Percentiles rank a stretch among this genome's conserved stretches.
Conservation (phyloP, 2,797 vertebrate species). For the Betta splendens region DNA sequence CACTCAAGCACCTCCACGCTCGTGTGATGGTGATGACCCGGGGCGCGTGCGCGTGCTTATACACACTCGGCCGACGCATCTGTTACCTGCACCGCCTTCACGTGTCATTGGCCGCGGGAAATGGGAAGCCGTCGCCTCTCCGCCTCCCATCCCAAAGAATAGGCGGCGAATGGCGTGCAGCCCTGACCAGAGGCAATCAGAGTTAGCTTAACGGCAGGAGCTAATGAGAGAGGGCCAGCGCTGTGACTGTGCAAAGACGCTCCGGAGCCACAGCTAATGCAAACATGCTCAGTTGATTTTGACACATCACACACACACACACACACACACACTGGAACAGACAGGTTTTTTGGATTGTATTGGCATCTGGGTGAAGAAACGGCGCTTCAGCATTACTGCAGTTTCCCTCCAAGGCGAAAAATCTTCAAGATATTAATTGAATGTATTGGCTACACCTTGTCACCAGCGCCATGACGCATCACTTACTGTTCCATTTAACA, state of each 20-base stretch:
- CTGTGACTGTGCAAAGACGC: constrained; percentile 53
- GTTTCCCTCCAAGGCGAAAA: constrained; percentile 6
- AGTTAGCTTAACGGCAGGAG: constrained; percentile 58
- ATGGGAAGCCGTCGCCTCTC: constrained; percentile 60
- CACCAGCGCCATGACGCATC: constrained; percentile 36
- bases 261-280: constrained; percentile 44
- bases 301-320: constrained; percentile 40
- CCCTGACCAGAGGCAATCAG: constrained; percentile 63
- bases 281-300: constrained; percentile 66
- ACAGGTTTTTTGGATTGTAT: constrained; percentile 44
- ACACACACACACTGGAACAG: constrained; percentile 7
- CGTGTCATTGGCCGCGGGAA: constrained; percentile 75
- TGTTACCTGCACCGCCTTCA: constrained; percentile 72
- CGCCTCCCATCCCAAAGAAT: constrained; percentile 47
- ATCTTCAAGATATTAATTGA: constrained; percentile 25
- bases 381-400: constrained; percentile 13
- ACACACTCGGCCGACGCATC: constrained; percentile 51
- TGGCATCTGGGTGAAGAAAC: constrained; percentile 35
- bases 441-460: too few relatives aligned
- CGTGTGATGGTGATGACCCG: constrained; percentile 66
- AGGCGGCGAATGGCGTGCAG: constrained; percentile 42
- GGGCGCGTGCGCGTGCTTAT: constrained; percentile 12
- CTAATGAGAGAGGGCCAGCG: constrained; percentile 64
- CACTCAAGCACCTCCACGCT: constrained; percentile 52
- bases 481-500: constrained; percentile 18